Evolutionary conservation across 2,113 vertebrate genomes (phyloP).

Genomic region (Nibea albiflora): DNA sequence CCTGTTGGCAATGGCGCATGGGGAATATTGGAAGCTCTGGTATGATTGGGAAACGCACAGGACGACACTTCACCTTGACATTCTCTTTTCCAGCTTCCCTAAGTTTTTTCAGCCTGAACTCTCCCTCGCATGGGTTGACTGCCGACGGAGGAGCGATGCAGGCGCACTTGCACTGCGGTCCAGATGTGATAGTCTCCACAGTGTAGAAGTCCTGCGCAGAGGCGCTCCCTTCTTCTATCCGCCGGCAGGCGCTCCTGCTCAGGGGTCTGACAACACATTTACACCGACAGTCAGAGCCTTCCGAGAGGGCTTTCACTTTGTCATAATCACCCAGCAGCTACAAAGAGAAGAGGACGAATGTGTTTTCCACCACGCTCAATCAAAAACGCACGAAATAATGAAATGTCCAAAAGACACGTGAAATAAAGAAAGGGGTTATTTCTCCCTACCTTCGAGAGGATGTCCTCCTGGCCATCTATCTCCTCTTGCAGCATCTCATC

Average conservation of each 20-base stretch:
- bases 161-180: slow-evolving; percentile 93
- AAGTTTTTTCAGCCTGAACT: slow-evolving; percentile 91
- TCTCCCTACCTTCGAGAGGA: slow-evolving; percentile 88
- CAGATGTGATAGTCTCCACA: slow-evolving; percentile 94
- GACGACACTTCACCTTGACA: slow-evolving; percentile 88
- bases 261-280: slow-evolving; percentile 96
- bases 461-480: slow-evolving; percentile 86
- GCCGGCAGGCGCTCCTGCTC: slow-evolving; percentile 90
- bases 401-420: not conserved
- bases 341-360: slow-evolving; percentile 80
- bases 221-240: slow-evolving; percentile 85
- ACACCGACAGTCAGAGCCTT: slow-evolving; percentile 95
- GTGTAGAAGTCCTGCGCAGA: slow-evolving; percentile 89
- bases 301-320: slow-evolving; percentile 96
- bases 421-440: not conserved
- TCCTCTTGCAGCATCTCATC: slow-evolving; percentile 82
- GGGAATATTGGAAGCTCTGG: not conserved
- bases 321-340: slow-evolving; percentile 97
- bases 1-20: not conserved
- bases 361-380: slow-evolving; percentile 68
- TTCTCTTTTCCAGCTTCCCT: slow-evolving; percentile 87
- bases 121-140: slow-evolving; percentile 93
- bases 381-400: slow-evolving; percentile 32
- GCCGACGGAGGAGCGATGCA: slow-evolving; percentile 94
- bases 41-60: not conserved